Base-by-base conservation (phyloP, 2,797 vertebrate genomes). In the Enteromius fasciolatus region DNA sequence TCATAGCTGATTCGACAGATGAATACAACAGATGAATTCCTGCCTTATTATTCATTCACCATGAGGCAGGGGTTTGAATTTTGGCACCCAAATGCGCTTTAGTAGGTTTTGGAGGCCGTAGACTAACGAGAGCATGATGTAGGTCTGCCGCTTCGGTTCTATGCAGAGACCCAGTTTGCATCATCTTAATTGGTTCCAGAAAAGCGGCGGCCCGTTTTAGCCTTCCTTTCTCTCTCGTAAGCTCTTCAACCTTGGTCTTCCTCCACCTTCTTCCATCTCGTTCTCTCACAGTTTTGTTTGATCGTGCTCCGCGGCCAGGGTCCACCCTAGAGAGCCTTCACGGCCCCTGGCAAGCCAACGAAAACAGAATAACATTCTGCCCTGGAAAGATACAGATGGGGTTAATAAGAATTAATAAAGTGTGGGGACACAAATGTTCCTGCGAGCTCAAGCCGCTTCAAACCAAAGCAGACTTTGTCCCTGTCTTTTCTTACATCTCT, bases 401-500 rank as follows among this genome's bases (percentile, higher is more conserved):
- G 83, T 77, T 90, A 82, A 85, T 88, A 82, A 83, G 85, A 87
- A 88, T 89, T 83, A 88, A 87, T 89, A 89, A 89, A 81, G 87
- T 88, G 87, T 85, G 83, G 44, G 44, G 87, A 85, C 84, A 83
- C 78, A 85, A 87, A 83, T 81, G 78, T 88, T 86, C 84, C 66
- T 80, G 72, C 25, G 1, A 57, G 18, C 54, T 23, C 57, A 25
- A 39, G 80, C 39, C 10, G 70, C 78, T 78, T 67, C 44, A 41
- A 67, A 52, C 28, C 63, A 84, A 86, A 85, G 54, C 61, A 74
- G 83, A 83, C 67, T 85, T 82, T 68, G n/a, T 64, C 66, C 66
- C 15, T 63, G 69, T 76, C 59, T 76, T 78, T 79, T 46, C 68
- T 52, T 77, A 31, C 77, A 69, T 59, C 66, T 70, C 74, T 84